Base-by-base conservation (phyloP, 2,797 vertebrate species). In the Paguma larvata region DNA sequence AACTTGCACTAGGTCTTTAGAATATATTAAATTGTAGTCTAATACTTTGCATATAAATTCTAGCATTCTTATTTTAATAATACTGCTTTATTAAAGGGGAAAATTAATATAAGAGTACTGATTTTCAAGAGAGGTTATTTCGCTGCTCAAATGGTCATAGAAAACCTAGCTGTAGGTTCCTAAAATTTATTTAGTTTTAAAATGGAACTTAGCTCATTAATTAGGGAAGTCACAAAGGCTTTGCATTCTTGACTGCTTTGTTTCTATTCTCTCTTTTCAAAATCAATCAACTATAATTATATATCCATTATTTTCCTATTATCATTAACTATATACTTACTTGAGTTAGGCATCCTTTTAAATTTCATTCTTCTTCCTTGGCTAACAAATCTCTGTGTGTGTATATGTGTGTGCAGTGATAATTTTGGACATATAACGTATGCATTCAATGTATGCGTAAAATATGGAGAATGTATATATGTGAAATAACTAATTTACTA, bases 111-210 rank as follows among this genome's bases (percentile, higher is more conserved):
- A 88, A 77, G n/a, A 59, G 18, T 65, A 34, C 30, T 88, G 18
- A 82, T 80, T 90, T 88, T 92, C 14, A 94, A 59, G 93, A 19
- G 30, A 65, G 19, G 19, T 87, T 85, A 56, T n/a, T 63, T 51
- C 3, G 1, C 13, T 75, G 2, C 44, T 89, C 15, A 96, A 41
- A 94, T 77, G 46, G 30, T 82, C 23, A 75, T 6, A 75, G 51
- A 51, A 85, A 91, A 68, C 9, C n/a, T 83, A 44, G 23, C 14
- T 44, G 5, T 93, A 32, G 16, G 6, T 56, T 19, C 93, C 48
- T 68, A 78, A 21, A 1, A 46, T 53, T 21, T 85, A 32, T 82
- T 96, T 84, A 63, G 30, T 14, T 93, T 88, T 68, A 80, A 63
- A 91, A 63, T 91, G 30, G 4, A 87, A 67, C 15, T 75, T 41